Evolutionary conservation across 2,797 vertebrate genomes (phyloP), one percentile per base, ranked within the genome.

Genomic region (Hydrophis major): DNA sequence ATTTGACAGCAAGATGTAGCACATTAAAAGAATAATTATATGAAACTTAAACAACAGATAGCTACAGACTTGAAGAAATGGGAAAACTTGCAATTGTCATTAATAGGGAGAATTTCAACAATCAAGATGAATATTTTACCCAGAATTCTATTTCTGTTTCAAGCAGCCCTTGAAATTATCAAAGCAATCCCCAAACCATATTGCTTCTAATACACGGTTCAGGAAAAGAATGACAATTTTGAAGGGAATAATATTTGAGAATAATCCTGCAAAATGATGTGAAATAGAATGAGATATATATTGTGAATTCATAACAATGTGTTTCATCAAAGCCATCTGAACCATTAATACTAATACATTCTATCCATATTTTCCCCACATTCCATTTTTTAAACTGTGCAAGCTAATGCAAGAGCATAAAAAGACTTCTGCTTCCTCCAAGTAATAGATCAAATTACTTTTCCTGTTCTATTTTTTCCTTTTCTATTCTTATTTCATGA

Each of bases 131-230:
- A 32, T 32, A 32, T 32, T 32, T 32, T 32, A 32, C 32, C 32
- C 32, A 32, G 32, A 32, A 32, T 32, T 32, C 32, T 32, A 32
- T 32, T 32, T 32, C 32, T 32, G 32, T 32, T 32, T 32, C 32
- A 95, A 95, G 93, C 90, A 94, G 87, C 90, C 93, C 93, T 53
- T 63, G 83, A 4, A 42, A 87, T 88, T n/a, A 56, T 50, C 37
- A 92, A 32, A 95, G 63, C 91, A 96, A 95, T n/a, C 28, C 37
- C 61, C 93, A 89, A 95, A 93, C 93, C 90, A 92, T 55, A 93
- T 93, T 57, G 60, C 94, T 89, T 91, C 50, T 90, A 94, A 92
- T 57, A 90, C 53, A 56, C 37, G 32, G 92, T 95, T 95, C 93
- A 92, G 93, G 94, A 60, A 90, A 92, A 92, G 32, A 92, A 92